Evolutionary conservation across 2,888 invertebrate genomes (phyloP).

Genomic region (Luperina testacea): DNA sequence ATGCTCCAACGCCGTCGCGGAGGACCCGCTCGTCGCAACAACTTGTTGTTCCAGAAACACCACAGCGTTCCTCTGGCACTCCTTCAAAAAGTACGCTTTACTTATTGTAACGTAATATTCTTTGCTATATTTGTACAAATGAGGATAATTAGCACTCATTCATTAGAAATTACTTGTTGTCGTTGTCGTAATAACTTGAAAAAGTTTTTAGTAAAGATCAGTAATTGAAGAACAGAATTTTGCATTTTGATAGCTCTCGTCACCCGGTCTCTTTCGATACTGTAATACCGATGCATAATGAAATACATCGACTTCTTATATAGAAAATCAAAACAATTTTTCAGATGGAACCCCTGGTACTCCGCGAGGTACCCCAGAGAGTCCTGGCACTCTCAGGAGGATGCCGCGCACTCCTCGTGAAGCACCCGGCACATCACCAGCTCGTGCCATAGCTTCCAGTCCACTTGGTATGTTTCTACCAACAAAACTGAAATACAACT

Average conservation of each 20-base stretch:
- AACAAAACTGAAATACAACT: not conserved
- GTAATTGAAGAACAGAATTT: not conserved
- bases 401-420: slow-evolving; percentile 64
- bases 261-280: not conserved
- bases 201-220: not conserved
- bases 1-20: slow-evolving; percentile 86
- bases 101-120: not conserved
- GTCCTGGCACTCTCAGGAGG: slow-evolving; percentile 76
- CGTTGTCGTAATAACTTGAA: not conserved
- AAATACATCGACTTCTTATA: not conserved
- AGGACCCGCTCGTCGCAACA: slow-evolving; percentile 85
- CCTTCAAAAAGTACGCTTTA: slow-evolving; percentile 80
- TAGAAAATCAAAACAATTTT: slow-evolving; percentile 12
- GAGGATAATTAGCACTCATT: not conserved
- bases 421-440: slow-evolving; percentile 83
- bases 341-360: slow-evolving; percentile 55
- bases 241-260: not conserved
- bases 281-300: not conserved
- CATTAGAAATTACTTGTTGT: not conserved
- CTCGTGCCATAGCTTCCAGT: slow-evolving; percentile 82
- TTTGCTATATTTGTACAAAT: not conserved
- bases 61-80: slow-evolving; percentile 85
- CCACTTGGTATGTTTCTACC: slow-evolving; percentile 80
- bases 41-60: slow-evolving; percentile 87
- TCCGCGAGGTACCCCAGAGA: slow-evolving; percentile 42